Evolutionary conservation across 2,888 invertebrate genomes (phyloP), one percentile per base, ranked within the genome.

Genomic region (Phortica magna): DNA sequence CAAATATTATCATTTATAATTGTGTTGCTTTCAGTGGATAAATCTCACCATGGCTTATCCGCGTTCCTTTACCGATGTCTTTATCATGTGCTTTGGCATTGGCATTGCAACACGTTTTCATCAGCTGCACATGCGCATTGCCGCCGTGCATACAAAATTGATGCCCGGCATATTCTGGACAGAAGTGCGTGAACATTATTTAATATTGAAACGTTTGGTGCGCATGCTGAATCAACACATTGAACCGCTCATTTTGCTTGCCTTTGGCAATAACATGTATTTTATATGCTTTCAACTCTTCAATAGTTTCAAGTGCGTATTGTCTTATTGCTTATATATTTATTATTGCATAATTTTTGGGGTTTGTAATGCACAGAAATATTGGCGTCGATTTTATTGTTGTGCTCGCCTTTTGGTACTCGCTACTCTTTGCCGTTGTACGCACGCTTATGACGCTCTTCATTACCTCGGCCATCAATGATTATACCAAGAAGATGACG

Each of bases 211-310:
- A 1, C 91, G 93, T 0, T 91, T 96, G 14, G 94, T 95, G n/a
- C 93, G 94, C 64, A 91, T 92, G 42, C 91, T 95, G 0, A 95
- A 96, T 83, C 88, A 90, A 0, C 92, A 93, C 43, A 92, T 96
- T n/a, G 94, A 95, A 10, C 92, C 93, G 7, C 91, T 96, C 65
- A 93, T 95, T 0, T 89, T 95, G 0, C 89, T 96, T 12, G 95
- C 95, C 0, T 95, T 95, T 83, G 92, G 94, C 64, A 95, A 94
- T 80, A 95, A 96, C 87, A 93, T 96, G 80, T 95, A 95, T 87
- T 96, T 96, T 83, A 95, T 96, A 79, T 96, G 96, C 81, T 93
- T 95, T 80, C 96, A 96, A 84, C 92, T 96, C 0, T 95, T 95
- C 82, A 93, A 95, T 83, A 91, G 91, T 77, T 91, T 92, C 75